Conservation (phyloP, 2,797 vertebrate species). For the Sebastes glaucus region DNA sequence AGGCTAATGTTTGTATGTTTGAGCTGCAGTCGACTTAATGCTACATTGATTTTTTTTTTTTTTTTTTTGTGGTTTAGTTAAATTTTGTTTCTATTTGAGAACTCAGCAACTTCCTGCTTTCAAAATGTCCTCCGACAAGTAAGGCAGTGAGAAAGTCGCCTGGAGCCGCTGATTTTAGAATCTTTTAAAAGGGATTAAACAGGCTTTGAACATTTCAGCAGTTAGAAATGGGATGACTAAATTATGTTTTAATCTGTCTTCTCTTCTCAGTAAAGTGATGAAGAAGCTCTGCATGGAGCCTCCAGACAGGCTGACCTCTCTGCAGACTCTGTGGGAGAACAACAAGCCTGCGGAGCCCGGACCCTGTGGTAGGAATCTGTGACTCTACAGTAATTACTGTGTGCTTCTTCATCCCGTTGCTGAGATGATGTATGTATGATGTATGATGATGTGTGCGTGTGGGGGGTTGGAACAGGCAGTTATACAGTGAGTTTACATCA, state of each 20-base stretch:
- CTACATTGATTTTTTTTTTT: background rate
- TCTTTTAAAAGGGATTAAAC: background rate
- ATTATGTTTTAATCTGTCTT: background rate
- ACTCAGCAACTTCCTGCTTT: background rate
- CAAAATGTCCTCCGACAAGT: background rate
- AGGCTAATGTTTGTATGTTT: background rate
- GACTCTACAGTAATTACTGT: background rate
- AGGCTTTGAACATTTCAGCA: background rate
- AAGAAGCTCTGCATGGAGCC: constrained; percentile 95
- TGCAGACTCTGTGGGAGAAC: constrained; percentile 93
- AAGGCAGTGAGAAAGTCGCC: background rate
- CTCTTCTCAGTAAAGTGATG: constrained; percentile 89
- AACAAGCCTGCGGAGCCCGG: constrained; percentile 92
- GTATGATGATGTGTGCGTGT: constrained; percentile 11
- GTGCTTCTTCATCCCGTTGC: background rate
- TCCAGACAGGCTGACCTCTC: constrained; percentile 86
- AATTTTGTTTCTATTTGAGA: background rate
- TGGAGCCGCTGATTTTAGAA: background rate
- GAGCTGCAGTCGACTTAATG: background rate
- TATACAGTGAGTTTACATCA: background rate
- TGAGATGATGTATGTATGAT: background rate
- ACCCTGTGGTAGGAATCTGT: constrained; percentile 88
- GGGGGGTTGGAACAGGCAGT: background rate
- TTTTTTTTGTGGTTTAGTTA: background rate
- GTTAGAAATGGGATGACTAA: background rate